Evolutionary conservation across 2,113 vertebrate genomes (phyloP), one percentile per base, ranked within the genome.

Genomic region (Gorsachius goisagi): DNA sequence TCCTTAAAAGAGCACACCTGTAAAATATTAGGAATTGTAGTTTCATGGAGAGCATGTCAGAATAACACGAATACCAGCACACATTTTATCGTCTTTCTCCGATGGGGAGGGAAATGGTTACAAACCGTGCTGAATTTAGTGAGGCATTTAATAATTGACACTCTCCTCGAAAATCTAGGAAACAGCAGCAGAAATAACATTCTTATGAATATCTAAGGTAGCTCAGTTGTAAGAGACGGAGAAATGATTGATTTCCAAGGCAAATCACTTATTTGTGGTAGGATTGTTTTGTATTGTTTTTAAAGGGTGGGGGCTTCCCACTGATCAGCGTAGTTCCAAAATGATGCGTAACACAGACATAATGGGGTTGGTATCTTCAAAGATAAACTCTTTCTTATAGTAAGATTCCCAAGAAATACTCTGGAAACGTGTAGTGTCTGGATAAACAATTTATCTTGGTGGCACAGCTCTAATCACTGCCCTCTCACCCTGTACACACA

Each of bases 401-500:
- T 95, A 91, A 94, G 96, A 96, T 97, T 85, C 91, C 77, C 67
- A 96, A 89, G 93, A 97, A 96, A 96, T 97, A 87, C 81, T 85
- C 78, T 93, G 92, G 80, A 97, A 98, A 97, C 10, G 37, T 95
- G 97, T 79, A 90, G 83, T 85, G 96, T 96, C 96, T 97, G 95
- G 88, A 79, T 97, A 97, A 98, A 98, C 97, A 98, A 97, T 98
- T 96, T 98, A 88, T 98, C 98, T 98, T 96, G 85, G 97, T 96
- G 98, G 98, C 96, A 90, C 81, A 97, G 97, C 96, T 97, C 96
- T 97, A 87, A 96, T 98, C 98, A 95, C 97, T 98, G 97, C 97
- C 98, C 96, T 96, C 97, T 98, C 97, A 97, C 98, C 98, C 97
- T 98, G 97, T 97, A 98, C 98, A 98, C 98, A 98, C 98, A 98